Evolutionary conservation across 2,113 vertebrate species (phyloP).

Genomic region (Epinephelus moara): DNA sequence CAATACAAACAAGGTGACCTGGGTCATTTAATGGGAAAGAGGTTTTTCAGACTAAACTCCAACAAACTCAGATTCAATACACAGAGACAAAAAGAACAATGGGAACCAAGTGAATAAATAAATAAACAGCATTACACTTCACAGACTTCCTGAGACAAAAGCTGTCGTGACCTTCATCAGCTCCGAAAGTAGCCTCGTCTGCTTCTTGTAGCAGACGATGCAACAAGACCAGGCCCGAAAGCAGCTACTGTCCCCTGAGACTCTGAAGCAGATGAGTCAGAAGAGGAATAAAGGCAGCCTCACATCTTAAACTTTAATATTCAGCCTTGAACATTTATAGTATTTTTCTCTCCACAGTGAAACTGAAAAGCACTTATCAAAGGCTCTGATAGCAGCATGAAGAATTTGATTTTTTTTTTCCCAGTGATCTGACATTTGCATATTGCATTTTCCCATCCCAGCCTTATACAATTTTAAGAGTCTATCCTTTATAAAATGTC

Average conservation of each 20-base stretch:
- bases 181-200: slow-evolving; percentile 2
- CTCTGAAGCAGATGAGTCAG: slow-evolving; percentile 49
- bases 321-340: slow-evolving; percentile 49
- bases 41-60: background rate
- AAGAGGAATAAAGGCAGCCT: slow-evolving; percentile 23
- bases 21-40: background rate
- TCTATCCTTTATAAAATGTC: slow-evolving; percentile 39
- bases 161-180: slow-evolving; percentile 48
- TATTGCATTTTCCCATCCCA: slow-evolving; percentile 34
- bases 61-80: slow-evolving; percentile 14
- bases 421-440: slow-evolving; percentile 56
- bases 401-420: slow-evolving; percentile 35
- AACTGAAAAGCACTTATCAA: slow-evolving; percentile 51
- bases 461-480: slow-evolving; percentile 7
- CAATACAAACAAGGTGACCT: slow-evolving; percentile 4
- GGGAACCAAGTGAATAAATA: slow-evolving; percentile 1
- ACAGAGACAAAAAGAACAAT: background rate
- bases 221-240: background rate
- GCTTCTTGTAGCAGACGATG: slow-evolving; percentile 14
- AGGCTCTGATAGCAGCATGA: slow-evolving; percentile 28
- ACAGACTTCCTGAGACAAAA: slow-evolving; percentile 16
- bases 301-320: slow-evolving; percentile 61
- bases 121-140: slow-evolving; percentile 17
- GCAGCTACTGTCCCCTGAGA: slow-evolving; percentile 43
- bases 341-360: slow-evolving; percentile 13